Base-by-base conservation (phyloP, 2,797 vertebrate genomes). In the Aldrovandia affinis region DNA sequence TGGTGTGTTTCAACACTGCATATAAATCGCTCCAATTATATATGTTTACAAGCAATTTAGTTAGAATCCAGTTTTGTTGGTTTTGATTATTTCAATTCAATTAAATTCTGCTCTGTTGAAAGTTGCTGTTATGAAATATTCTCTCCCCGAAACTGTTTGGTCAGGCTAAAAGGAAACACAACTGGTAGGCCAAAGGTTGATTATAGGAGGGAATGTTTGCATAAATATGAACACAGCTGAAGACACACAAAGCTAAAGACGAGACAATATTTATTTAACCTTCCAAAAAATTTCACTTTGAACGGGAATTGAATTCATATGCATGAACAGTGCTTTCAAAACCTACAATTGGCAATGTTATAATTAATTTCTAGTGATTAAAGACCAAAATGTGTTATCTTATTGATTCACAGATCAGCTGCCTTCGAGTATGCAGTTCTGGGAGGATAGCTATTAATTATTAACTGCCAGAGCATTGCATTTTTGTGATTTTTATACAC, bases 391-490 rank as follows among this genome's bases (percentile, higher is more conserved):
- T 39, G 65, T 70, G 65, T 33, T 70, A 39, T 47, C 42, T 77
- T 42, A 77, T 3, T 77, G 73, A 25, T 25, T 44, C 18, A 70
- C 70, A 44, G 73, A 44, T 77, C 39, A 47, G 42, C 73, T n/a
- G 25, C 68, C 42, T 50, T 55, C 15, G n/a, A 33, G 12, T 79
- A 2, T 36, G 50, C n/a, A 79, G 50, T 79, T 52, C 78, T 33
- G 30, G 30, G 78, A 33, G 28, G 30, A 61, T 14, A 42, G 55
- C 54, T 81, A 59, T 81, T 61, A 81, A 81, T 81, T 81, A 81
- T 81, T 61, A 81, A 81, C 80, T 59, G 28, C 42, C 36, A 10
- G 36, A 59, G 55, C 8, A 61, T 30, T 61, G 33, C 15, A 25
- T 59, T 55, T 77, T 77, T 77, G 22, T n/a, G 61, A 39, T 61